Evolutionary conservation across 1,140 invertebrate genomes (phyloP), one percentile per base, ranked within the genome.

Genomic region (Pteromalus puparum): DNA sequence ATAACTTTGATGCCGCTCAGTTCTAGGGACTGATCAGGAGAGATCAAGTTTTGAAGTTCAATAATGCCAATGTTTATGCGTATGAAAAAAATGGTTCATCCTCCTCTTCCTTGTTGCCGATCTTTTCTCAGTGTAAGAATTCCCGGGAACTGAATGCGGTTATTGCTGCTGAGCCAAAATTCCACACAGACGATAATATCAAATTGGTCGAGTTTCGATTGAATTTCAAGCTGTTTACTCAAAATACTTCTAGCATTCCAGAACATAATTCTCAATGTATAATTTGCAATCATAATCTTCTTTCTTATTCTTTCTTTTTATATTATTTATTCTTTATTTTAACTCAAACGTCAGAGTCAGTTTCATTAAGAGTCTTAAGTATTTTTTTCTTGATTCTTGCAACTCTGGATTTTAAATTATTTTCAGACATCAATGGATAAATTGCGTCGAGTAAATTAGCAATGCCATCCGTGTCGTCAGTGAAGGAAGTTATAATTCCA

Each of bases 81-180:
- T 26, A 84, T 74, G 30, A 80, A 24, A 42, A 84, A 21, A 9
- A 74, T 3, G 1, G 80, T 72, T 9, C 82, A 74, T 21, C 76
- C 83, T 18, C 67, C 77, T 67, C 34, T 80, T 18, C 74, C 67
- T 12, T 83, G 21, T 13, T 26, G 42, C 1, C 34, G 21, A 42
- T 77, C 74, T 6, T 46, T 76, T 12, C 82, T 75, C 18, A 77
- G 70, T 18, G 34, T 77, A 13, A 28, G 30, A 70, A 83, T 77
- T 15, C 61, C 74, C 0, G 82, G 21, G 28, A 77, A 68, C 6
- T 81, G 18, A 18, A 83, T 7, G 4, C 65, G 13, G 2, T 77
- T 34, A 3, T 70, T 48, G 1, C 1, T 18, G 12, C 26, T 86
- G 1, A 83, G n/a, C n/a, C n/a, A n/a, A n/a, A n/a, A n/a, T n/a